phyloP scores from a whole-genome alignment of 2,113 vertebrate genomes.

The Vicugna pacos region DNA sequence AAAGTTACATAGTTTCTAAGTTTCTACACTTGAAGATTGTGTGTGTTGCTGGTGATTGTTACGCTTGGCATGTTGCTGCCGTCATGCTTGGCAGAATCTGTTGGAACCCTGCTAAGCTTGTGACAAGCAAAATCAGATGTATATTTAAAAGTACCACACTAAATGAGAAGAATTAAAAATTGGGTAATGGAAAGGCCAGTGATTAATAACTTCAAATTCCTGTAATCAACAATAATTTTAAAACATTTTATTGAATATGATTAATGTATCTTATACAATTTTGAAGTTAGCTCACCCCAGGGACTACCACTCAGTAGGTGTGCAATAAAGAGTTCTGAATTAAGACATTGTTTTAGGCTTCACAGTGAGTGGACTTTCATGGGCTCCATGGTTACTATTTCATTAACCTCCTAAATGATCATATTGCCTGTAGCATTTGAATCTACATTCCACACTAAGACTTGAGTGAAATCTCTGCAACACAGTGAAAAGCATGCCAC shows the following conservation, averaged over 20 bases:
- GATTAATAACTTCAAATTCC: slow-evolving; percentile 10
- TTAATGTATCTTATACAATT: background rate
- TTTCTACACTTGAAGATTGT: background rate
- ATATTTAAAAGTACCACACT: background rate
- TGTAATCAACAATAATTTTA: background rate
- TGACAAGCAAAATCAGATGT: background rate
- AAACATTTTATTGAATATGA: background rate
- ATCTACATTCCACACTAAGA: background rate
- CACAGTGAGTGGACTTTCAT: background rate
- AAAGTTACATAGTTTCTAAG: background rate
- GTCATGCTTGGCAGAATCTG: background rate
- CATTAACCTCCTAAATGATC: background rate
- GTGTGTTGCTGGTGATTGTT: background rate
- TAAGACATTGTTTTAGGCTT: background rate
- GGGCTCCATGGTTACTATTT: background rate
- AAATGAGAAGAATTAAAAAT: slow-evolving; percentile 21
- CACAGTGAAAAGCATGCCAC: background rate
- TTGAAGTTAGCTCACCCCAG: background rate
- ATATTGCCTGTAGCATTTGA: background rate
- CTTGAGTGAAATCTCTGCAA: background rate
- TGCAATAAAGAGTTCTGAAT: background rate
- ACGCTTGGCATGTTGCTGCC: background rate
- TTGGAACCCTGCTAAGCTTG: background rate
- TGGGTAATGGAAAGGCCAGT: background rate
- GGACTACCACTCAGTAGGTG: background rate